Evolutionary conservation across 1,140 invertebrate genomes (phyloP).

Genomic region (Theocolax elegans): DNA sequence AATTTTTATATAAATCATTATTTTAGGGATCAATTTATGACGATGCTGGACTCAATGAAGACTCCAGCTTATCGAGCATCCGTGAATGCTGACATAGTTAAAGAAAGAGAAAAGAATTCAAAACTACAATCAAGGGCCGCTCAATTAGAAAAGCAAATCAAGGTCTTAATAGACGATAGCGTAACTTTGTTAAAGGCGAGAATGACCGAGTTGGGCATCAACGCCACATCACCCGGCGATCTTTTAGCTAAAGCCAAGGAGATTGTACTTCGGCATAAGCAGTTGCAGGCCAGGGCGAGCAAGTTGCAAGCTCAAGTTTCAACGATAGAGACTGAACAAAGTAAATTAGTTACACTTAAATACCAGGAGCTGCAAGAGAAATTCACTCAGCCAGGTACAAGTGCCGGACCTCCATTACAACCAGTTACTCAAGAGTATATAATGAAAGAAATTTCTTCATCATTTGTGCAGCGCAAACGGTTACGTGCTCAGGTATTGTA

Average conservation of each 20-base stretch:
- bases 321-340: slow-evolving; percentile 77
- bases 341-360: slow-evolving; percentile 73
- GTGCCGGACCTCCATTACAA: slow-evolving; percentile 70
- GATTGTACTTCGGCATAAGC: slow-evolving; percentile 91
- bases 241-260: slow-evolving; percentile 90
- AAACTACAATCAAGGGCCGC: slow-evolving; percentile 81
- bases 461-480: slow-evolving; percentile 82
- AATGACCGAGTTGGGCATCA: slow-evolving; percentile 90
- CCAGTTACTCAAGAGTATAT: slow-evolving; percentile 81
- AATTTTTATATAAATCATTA: neutral
- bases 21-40: slow-evolving; percentile 81
- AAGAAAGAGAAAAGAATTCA: slow-evolving; percentile 85
- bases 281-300: slow-evolving; percentile 86
- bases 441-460: slow-evolving; percentile 85
- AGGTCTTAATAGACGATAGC: slow-evolving; percentile 89
- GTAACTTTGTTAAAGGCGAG: slow-evolving; percentile 89
- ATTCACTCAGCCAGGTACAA: slow-evolving; percentile 65
- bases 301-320: slow-evolving; percentile 84
- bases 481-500: slow-evolving; percentile 75
- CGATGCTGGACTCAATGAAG: slow-evolving; percentile 85
- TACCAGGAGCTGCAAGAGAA: slow-evolving; percentile 78
- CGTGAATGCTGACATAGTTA: slow-evolving; percentile 82
- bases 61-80: slow-evolving; percentile 77
- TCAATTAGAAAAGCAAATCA: slow-evolving; percentile 92
- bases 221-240: slow-evolving; percentile 84